Evolutionary conservation across 2,888 invertebrate species (phyloP).

Genomic region (Malachius bipustulatus): DNA sequence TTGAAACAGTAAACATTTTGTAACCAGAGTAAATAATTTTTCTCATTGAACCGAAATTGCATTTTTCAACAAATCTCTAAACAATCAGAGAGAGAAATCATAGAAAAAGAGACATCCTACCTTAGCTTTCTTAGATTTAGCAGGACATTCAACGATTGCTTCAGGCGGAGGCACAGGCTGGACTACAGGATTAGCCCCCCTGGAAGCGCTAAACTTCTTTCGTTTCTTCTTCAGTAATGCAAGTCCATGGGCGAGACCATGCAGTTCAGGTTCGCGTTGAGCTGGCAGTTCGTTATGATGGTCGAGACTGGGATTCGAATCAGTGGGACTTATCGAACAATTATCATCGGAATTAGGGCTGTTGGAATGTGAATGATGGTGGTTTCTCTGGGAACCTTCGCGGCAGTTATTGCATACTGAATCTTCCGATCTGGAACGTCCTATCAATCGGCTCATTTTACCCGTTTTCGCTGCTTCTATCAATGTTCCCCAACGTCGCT

Average conservation of each 20-base stretch:
- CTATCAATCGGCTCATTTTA: conserved; percentile 66
- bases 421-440: conserved; percentile 71
- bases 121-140: too few relatives aligned
- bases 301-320: conserved; percentile 56
- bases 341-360: conserved; percentile 56
- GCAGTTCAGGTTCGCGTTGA: conserved; percentile 26
- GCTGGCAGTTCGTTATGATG: conserved; percentile 19
- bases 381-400: conserved; percentile 42
- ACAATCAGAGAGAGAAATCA: too few relatives aligned
- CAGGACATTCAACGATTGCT: not conserved
- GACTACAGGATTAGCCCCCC: conserved; percentile 50
- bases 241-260: conserved; percentile 46
- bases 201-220: conserved; percentile 72
- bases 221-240: conserved; percentile 68
- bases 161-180: conserved; percentile 26
- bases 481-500: conserved; percentile 70
- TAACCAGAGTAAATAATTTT: too few relatives aligned
- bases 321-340: conserved; percentile 57
- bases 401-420: conserved; percentile 54
- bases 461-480: conserved; percentile 80
- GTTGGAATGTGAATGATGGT: conserved; percentile 38
- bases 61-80: too few relatives aligned
- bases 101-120: too few relatives aligned
- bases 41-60: too few relatives aligned
- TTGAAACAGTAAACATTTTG: too few relatives aligned